phyloP scores from a whole-genome alignment of 1,140 invertebrate species.

The Mamestra configurata region DNA sequence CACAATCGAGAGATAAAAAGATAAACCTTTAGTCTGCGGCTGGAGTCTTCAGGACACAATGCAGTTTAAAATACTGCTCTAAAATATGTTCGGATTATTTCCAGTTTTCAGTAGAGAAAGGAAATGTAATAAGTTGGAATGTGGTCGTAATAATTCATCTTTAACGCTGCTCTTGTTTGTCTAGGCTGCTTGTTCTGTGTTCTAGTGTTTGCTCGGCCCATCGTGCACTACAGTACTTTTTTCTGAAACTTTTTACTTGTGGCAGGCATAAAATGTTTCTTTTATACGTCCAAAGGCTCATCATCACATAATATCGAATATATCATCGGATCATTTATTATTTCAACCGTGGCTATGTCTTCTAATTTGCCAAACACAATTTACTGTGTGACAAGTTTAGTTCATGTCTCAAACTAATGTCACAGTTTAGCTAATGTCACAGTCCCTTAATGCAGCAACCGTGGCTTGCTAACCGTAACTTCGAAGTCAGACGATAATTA shows the following conservation, averaged over 20 bases:
- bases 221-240: neutral
- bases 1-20: neutral
- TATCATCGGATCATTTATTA: no score
- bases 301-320: no score
- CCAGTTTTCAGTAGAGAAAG: neutral
- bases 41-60: neutral
- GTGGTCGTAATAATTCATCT: conserved; percentile 2
- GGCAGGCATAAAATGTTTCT: neutral
- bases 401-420: no score
- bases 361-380: no score
- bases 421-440: no score
- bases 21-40: neutral
- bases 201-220: neutral
- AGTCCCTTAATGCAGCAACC: no score
- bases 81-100: neutral
- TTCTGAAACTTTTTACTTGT: neutral
- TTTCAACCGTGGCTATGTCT: no score
- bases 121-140: neutral
- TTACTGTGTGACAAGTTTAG: no score
- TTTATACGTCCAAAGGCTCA: no score
- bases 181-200: neutral
- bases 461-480: no score
- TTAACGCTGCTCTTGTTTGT: neutral
- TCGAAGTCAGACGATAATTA: no score
- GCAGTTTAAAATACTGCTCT: neutral